These are phyloP conservation scores for Hippocampus mohnikei DNA, from an alignment of 2,113 vertebrate genomes.

Conservation along the genomic window DNA sequence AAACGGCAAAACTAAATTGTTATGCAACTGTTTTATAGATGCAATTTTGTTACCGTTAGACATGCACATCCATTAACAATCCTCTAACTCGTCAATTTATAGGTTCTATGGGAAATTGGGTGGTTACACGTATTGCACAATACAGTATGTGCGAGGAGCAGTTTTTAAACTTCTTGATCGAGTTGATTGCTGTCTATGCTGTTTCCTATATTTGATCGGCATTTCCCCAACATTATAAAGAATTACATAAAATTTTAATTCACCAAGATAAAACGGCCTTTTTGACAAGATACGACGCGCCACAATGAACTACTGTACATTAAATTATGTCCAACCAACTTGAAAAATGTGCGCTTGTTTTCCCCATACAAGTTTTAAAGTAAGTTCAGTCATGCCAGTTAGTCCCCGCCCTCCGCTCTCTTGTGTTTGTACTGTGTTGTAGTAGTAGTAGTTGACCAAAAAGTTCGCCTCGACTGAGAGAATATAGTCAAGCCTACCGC, in stretches of 20 bases:
- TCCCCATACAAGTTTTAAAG: neutral
- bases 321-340: neutral
- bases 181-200: no score
- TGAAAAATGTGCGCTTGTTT: neutral
- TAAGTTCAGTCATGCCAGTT: conserved; percentile 34
- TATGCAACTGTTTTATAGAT: no score
- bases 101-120: neutral
- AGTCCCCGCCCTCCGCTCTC: conserved; percentile 69
- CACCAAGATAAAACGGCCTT: neutral
- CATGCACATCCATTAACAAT: no score
- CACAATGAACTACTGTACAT: neutral
- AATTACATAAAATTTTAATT: neutral
- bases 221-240: no score
- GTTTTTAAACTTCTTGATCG: no score
- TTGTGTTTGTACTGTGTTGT: conserved; percentile 7
- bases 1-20: no score
- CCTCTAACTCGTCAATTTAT: no score
- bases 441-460: conserved; percentile 50
- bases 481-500: conserved; percentile 36
- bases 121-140: neutral
- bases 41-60: no score
- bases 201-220: no score
- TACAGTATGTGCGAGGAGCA: no score
- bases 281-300: neutral
- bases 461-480: conserved; percentile 54